Evolutionary conservation across 1,140 invertebrate species (phyloP), one percentile per base, ranked within the genome.

Genomic region (Drosophila ercepeae): DNA sequence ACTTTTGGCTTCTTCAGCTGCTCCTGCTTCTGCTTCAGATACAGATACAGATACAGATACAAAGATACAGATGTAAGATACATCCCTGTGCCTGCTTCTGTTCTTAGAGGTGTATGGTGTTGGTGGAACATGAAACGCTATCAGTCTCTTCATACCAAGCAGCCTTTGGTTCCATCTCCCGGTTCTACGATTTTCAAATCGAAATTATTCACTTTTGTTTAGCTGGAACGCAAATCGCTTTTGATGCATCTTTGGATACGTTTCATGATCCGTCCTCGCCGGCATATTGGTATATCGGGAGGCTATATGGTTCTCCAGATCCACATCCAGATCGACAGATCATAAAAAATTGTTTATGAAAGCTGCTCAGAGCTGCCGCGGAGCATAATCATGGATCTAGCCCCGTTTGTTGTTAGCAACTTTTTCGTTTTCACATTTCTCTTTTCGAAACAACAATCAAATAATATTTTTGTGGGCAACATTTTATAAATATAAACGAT

Each of bases 241-340:
- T 88, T 76, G 84, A 77, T 89, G 84, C 86, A 89, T 89, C 84
- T 89, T 89, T 89, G 84, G 84, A 89, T 86, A 81, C 84, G 86
- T 89, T 89, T 83, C 83, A 76, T 75, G 74, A 63, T 75, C 69
- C 60, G 50, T 48, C 41, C 50, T 58, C 46, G 0, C 36, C n/a
- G 36, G 13, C 16, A 39, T 39, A 39, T 32, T 32, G 9, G 9
- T 39, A 16, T 16, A 39, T 14, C 36, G 14, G 36, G 1, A 16
- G 36, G 36, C 48, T 63, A 36, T 57, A 60, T 63, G 19, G 18
- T 23, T 65, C 34, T 13, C 23, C 44, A 39, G 54, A 21, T 21
- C 21, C n/a, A n/a, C n/a, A n/a, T n/a, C n/a, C n/a, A n/a, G n/a
- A 27, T 23, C 49, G 42, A 46, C 57, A 29, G 50, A 63, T 83